Conservation (phyloP, 1,140 invertebrate genomes). For the Drosophila biarmipes region DNA sequence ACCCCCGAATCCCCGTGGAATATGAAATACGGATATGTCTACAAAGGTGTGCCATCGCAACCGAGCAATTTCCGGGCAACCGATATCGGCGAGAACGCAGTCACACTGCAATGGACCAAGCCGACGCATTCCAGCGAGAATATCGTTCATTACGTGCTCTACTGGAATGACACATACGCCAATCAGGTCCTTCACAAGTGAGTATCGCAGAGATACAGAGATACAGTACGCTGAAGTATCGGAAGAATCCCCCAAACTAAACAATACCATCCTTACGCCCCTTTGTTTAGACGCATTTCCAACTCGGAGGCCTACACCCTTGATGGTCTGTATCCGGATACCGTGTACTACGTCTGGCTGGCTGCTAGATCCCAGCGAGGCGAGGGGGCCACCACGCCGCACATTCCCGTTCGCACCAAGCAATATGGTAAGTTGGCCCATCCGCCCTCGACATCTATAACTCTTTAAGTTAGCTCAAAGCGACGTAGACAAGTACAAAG, state of each 20-base stretch:
- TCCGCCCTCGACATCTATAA: background rate
- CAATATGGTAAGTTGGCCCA: slow-evolving; percentile 93
- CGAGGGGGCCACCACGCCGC: slow-evolving; percentile 97
- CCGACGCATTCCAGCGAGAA: slow-evolving; percentile 95
- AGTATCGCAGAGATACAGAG: no score
- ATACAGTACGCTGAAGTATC: no score
- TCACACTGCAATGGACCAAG: slow-evolving; percentile 95
- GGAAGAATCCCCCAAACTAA: slow-evolving; percentile 4
- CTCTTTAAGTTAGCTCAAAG: slow-evolving; percentile 61
- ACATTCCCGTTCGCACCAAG: slow-evolving; percentile 96
- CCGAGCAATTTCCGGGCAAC: slow-evolving; percentile 94
- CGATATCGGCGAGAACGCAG: slow-evolving; percentile 92
- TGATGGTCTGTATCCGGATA: slow-evolving; percentile 96
- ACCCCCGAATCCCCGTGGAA: slow-evolving; percentile 7
- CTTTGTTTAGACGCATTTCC: slow-evolving; percentile 87
- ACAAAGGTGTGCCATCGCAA: slow-evolving; percentile 94
- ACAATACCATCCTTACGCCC: background rate
- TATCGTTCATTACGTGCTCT: slow-evolving; percentile 97
- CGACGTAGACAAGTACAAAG: slow-evolving; percentile 57
- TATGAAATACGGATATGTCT: slow-evolving; percentile 33
- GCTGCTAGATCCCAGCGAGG: slow-evolving; percentile 95
- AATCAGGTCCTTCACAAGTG: slow-evolving; percentile 90
- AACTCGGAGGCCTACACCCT: slow-evolving; percentile 94
- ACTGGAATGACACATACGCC: slow-evolving; percentile 98
- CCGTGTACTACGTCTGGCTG: slow-evolving; percentile 97